A percentile compares a stretch with the other conserved stretches of the same genome.
phyloP scores from a whole-genome alignment of 2,797 vertebrate genomes.

The Smutsia temminckii region DNA sequence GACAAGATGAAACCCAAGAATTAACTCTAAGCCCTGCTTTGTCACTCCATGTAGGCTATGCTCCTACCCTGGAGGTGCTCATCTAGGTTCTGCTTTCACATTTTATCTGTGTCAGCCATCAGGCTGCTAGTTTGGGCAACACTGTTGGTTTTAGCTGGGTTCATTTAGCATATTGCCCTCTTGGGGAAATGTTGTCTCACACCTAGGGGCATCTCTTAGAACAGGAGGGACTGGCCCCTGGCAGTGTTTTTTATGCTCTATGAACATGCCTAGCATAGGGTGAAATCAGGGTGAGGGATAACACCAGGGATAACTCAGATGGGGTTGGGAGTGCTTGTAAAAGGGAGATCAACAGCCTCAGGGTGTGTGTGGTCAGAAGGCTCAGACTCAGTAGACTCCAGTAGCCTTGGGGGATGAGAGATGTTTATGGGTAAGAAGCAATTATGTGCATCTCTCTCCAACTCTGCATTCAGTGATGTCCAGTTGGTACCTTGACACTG shows the following conservation, averaged over 20 bases:
- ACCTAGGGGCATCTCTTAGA: background rate
- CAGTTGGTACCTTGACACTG: background rate
- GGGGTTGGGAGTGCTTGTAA: background rate
- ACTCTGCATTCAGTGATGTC: background rate
- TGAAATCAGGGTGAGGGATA: conserved; percentile 7
- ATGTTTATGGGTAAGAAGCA: conserved; percentile 7
- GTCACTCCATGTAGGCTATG: background rate
- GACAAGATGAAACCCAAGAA: background rate
- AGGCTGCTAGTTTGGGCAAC: conserved; percentile 50
- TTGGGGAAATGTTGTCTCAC: background rate
- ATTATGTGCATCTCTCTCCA: background rate
- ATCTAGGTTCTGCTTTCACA: background rate
- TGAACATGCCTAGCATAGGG: background rate
- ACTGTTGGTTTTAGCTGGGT: background rate
- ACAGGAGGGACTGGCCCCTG: background rate
- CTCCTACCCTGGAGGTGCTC: background rate
- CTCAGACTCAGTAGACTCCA: background rate
- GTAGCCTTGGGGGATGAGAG: background rate
- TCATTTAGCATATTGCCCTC: conserved; percentile 36
- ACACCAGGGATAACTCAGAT: background rate
- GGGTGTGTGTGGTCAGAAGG: background rate
- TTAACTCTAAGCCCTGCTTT: conserved; percentile 3
- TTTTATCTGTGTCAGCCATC: conserved; percentile 20
- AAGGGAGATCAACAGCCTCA: background rate
- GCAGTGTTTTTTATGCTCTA: background rate